These are phyloP conservation scores for Lophura nycthemera DNA, from an alignment of 2,113 vertebrate species.

Conservation along the genomic window DNA sequence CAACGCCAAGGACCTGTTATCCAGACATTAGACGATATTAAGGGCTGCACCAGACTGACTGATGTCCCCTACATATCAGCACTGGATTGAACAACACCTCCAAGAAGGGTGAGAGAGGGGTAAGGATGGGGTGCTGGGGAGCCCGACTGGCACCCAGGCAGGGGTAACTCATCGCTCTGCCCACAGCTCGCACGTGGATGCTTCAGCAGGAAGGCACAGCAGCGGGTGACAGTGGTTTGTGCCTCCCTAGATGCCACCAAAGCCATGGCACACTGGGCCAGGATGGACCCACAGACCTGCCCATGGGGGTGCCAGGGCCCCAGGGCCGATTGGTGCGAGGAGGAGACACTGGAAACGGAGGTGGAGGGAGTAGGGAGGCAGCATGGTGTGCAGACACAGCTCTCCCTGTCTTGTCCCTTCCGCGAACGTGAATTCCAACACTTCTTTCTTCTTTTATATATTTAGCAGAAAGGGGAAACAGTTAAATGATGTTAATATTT, in stretches of 20 bases:
- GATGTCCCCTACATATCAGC: neutral
- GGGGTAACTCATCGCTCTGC: neutral
- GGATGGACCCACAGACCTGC: neutral
- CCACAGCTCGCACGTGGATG: neutral
- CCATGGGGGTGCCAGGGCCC: neutral
- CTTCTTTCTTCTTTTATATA: neutral
- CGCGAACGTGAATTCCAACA: neutral
- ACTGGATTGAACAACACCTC: neutral
- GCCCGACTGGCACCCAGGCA: neutral
- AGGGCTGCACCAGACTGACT: neutral
- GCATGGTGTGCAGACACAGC: rapidly evolving
- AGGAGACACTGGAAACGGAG: neutral
- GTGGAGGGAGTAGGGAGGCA: neutral
- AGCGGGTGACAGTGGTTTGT: rapidly evolving
- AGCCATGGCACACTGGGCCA: neutral
- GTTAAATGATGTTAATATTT: constrained; percentile 59
- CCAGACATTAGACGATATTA: neutral
- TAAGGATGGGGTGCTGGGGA: rapidly evolving
- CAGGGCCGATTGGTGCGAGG: rapidly evolving
- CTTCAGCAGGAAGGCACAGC: rapidly evolving
- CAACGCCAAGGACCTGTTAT: neutral
- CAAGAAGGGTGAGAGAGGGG: neutral
- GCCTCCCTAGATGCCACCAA: neutral
- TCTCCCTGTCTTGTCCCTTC: neutral
- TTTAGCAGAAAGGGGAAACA: constrained; percentile 41